Conservation (phyloP, 1,140 invertebrate species). For the Drosophila pruinosa region DNA sequence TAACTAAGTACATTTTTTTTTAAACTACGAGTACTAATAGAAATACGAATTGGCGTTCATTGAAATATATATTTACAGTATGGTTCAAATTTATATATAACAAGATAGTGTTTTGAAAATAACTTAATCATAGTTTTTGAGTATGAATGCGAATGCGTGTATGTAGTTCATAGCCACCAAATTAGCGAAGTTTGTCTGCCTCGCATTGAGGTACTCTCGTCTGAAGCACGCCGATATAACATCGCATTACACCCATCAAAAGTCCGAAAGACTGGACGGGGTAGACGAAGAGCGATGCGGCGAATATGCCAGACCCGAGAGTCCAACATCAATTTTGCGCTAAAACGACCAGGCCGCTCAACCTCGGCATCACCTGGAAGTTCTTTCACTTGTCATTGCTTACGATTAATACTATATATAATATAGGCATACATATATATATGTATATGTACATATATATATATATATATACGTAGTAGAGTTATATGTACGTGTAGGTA, state of each 20-base stretch:
- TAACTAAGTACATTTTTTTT: neutral
- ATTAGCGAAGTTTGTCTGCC: conserved; percentile 56
- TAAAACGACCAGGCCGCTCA: conserved; percentile 36
- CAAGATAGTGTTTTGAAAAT: neutral
- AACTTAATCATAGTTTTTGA: conserved; percentile 5
- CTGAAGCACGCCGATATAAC: conserved; percentile 76
- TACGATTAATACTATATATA: conserved; percentile 40
- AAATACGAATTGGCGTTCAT: conserved; percentile 45
- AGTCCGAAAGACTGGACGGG: conserved; percentile 11
- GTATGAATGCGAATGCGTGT: conserved; percentile 31
- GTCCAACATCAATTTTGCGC: conserved; percentile 83
- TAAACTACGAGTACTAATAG: conserved; percentile 3
- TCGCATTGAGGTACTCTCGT: conserved; percentile 80
- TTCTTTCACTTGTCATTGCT: conserved; percentile 75
- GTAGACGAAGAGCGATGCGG: conserved; percentile 60
- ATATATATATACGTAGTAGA: conserved; percentile 31
- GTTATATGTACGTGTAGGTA: neutral
- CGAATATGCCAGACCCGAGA: conserved; percentile 74
- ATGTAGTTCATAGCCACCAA: conserved; percentile 54
- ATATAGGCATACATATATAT: conserved; percentile 38
- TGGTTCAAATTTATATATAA: too few species aligned
- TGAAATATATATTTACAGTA: conserved; percentile 51
- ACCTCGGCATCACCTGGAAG: conserved; percentile 33
- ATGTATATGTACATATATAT: conserved; percentile 22
- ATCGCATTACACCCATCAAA: conserved; percentile 34